Evolutionary conservation across 1,140 invertebrate genomes (phyloP), one percentile per base, ranked within the genome.

Genomic region (Delia radicum): DNA sequence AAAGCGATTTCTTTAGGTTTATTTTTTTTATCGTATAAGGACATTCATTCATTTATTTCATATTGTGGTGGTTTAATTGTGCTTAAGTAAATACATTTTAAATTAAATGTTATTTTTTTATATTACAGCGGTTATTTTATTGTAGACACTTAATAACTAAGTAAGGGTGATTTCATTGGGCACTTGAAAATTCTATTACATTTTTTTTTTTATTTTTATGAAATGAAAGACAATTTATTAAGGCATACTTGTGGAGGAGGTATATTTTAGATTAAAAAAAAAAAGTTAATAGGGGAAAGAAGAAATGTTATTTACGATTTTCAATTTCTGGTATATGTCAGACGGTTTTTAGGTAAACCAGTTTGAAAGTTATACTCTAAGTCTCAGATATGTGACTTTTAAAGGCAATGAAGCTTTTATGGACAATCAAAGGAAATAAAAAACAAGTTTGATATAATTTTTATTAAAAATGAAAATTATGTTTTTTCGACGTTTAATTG

Each of bases 51-150:
- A 55, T 55, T 55, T n/a, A 21, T 55, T 55, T 55, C n/a, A 55
- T 69, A 69, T 69, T 69, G 65, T 69, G 65, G 29, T 33, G n/a
- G 65, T 69, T 69, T 69, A 69, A 69, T 69, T 69, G 65, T 37
- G 29, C 65, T 69, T 69, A 37, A 33, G 13, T 69, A 69, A 69
- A 69, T 69, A 69, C 29, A 69, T 69, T 69, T 69, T 69, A 69
- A 69, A 69, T 69, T 69, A 69, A 69, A 69, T 69, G 65, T 55
- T 55, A n/a, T 55, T 55, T 21, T 55, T 33, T 33, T n/a, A 15
- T 67, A 67, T 69, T 69, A 33, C 24, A 31, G 65, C 65, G 18
- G n/a, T 33, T 33, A 69, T 29, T 69, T 55, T 33, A 69, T 67
- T 67, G 65, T 67, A 29, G 65, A 67, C 65, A 33, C 31, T 67